A percentile compares a stretch with the other conserved stretches of the same genome.
phyloP scores from a whole-genome alignment of 2,888 invertebrate species.

The Tortrix viridana region DNA sequence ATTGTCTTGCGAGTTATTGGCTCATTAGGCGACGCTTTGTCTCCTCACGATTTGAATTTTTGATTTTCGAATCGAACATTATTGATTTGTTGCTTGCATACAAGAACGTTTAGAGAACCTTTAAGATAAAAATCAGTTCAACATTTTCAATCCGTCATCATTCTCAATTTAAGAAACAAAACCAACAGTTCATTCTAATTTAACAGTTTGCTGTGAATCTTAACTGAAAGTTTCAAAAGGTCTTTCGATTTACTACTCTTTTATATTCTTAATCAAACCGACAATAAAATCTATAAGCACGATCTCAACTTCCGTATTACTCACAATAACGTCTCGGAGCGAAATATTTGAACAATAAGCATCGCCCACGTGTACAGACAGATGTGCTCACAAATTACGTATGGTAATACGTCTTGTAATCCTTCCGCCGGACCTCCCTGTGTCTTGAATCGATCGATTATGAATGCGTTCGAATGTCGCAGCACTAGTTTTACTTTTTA shows the following conservation, averaged over 20 bases:
- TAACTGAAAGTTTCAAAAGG: not conserved
- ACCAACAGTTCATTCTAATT: not conserved
- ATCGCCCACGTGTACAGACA: slow-evolving; percentile 70
- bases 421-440: slow-evolving; percentile 79
- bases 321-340: slow-evolving; percentile 61
- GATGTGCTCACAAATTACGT: slow-evolving; percentile 78
- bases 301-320: slow-evolving; percentile 65
- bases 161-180: not conserved
- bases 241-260: not conserved
- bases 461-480: slow-evolving; percentile 57
- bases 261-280: slow-evolving; percentile 50
- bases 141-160: not conserved
- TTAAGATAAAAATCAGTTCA: slow-evolving; percentile 2
- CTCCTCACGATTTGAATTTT: slow-evolving; percentile 76
- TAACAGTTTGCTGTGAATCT: not conserved
- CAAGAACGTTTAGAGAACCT: slow-evolving; percentile 8
- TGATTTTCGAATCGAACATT: slow-evolving; percentile 78
- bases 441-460: slow-evolving; percentile 70
- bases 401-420: slow-evolving; percentile 79
- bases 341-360: slow-evolving; percentile 70
- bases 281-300: slow-evolving; percentile 51
- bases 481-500: slow-evolving; percentile 49
- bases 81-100: slow-evolving; percentile 63
- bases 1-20: slow-evolving; percentile 83
- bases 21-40: slow-evolving; percentile 79